A percentile compares a stretch with the other conserved stretches of the same genome.
These are phyloP conservation scores for Eudorcas thomsonii DNA, from an alignment of 2,113 vertebrate species.

Conservation along the genomic window DNA sequence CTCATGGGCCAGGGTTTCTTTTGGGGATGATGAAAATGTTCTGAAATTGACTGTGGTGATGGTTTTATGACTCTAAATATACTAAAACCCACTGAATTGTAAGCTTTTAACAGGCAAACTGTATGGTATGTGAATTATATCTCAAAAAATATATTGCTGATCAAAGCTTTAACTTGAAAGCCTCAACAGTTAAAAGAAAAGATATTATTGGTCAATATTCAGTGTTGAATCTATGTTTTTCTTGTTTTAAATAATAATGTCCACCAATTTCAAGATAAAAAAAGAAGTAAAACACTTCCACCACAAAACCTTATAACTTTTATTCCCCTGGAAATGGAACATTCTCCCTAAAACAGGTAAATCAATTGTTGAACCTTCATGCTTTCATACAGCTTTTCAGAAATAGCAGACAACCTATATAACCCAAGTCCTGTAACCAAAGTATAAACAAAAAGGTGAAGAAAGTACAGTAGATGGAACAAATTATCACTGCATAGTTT, in stretches of 20 bases:
- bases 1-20: neutral
- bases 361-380: neutral
- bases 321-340: neutral
- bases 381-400: conserved; percentile 25
- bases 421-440: neutral
- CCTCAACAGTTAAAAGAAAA: neutral
- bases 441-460: neutral
- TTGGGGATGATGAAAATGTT: neutral
- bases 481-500: neutral
- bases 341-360: neutral
- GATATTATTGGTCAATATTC: neutral
- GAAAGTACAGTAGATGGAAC: neutral
- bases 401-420: neutral
- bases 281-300: neutral
- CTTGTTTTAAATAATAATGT: conserved; percentile 10
- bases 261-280: neutral
- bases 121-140: neutral
- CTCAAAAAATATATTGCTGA: conserved; percentile 11
- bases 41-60: neutral
- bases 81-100: neutral
- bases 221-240: neutral
- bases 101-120: neutral
- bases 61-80: neutral
- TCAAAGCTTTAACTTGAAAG: neutral
- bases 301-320: neutral